Evolutionary conservation across 1,140 invertebrate species (phyloP).

Genomic region (Grapholita molesta): DNA sequence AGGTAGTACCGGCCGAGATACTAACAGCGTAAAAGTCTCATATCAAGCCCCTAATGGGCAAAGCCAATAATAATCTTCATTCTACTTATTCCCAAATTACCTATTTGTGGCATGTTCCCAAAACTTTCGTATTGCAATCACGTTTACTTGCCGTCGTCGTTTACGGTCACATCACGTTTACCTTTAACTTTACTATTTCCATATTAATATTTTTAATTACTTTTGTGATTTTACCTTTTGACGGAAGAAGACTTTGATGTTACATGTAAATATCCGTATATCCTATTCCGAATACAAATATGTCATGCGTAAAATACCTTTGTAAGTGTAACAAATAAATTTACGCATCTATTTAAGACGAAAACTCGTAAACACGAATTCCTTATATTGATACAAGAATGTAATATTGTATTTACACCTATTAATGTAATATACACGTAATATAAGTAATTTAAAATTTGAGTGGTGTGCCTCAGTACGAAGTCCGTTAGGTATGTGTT

Average conservation of each 20-base stretch:
- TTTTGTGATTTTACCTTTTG: not conserved
- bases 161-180: not conserved
- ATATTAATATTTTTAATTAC: not conserved
- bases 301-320: too few species aligned
- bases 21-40: not conserved
- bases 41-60: not conserved
- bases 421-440: too few species aligned
- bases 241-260: not conserved
- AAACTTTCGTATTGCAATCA: constrained; percentile 2
- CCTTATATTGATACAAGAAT: too few species aligned
- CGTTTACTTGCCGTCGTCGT: not conserved
- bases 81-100: not conserved
- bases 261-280: not conserved
- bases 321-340: too few species aligned
- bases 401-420: too few species aligned
- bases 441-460: too few species aligned
- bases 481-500: too few species aligned
- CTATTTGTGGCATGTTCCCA: not conserved
- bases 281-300: too few species aligned
- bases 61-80: not conserved
- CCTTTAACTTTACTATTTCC: not conserved
- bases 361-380: too few species aligned
- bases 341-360: too few species aligned
- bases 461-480: too few species aligned
- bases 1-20: not conserved